Percentiles rank a stretch among this genome's conserved stretches.
These are phyloP conservation scores for Cardiocondyla obscurior DNA, from an alignment of 1,140 invertebrate species.

Conservation along the genomic window DNA sequence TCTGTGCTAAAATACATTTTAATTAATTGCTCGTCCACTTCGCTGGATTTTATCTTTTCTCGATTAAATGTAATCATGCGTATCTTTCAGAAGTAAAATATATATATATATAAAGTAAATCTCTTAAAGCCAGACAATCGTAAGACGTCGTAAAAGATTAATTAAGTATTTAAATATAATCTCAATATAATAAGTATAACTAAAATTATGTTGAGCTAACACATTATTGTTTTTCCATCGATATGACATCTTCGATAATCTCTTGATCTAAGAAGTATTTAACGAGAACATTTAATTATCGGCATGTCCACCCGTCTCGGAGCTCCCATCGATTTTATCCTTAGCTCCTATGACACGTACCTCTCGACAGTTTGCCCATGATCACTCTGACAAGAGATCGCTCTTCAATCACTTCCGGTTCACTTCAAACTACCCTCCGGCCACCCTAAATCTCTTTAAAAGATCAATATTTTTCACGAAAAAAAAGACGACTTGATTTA, in stretches of 20 bases:
- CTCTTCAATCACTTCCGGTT: slow-evolving; percentile 1
- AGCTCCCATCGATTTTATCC: background rate
- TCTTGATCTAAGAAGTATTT: background rate
- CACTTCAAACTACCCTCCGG: background rate
- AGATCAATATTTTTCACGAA: background rate
- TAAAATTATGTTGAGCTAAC: background rate
- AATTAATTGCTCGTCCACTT: background rate
- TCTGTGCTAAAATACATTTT: background rate
- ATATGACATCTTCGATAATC: background rate
- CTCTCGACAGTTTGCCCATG: slow-evolving; percentile 78
- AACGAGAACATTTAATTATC: background rate
- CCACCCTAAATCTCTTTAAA: background rate
- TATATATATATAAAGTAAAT: background rate
- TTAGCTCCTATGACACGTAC: slow-evolving; percentile 58
- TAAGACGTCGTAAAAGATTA: background rate
- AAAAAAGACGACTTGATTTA: background rate
- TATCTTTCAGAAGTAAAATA: background rate
- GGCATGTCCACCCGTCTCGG: background rate
- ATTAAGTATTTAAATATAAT: background rate
- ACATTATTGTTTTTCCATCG: background rate
- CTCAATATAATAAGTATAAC: background rate
- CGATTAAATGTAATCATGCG: background rate
- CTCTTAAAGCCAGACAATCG: background rate
- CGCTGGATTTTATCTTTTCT: background rate
- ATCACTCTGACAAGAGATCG: background rate